These are phyloP conservation scores for Propithecus deckenii DNA, from an alignment of 2,797 vertebrate genomes.

Conservation along the genomic window DNA sequence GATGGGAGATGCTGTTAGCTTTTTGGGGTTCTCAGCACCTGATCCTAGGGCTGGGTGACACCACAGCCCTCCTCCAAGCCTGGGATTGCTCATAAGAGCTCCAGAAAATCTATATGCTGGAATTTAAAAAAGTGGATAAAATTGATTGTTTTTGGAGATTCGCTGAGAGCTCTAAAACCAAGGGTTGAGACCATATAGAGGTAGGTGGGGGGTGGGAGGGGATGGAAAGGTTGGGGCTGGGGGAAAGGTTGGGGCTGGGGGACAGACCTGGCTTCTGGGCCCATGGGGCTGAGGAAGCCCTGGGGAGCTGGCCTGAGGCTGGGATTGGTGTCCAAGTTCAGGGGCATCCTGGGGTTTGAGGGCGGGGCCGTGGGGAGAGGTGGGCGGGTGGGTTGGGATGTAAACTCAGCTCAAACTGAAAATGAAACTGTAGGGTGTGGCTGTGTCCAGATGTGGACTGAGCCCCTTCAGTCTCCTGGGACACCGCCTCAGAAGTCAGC, in stretches of 20 bases:
- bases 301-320: neutral
- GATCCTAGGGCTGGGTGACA: neutral
- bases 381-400: neutral
- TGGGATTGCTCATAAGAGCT: neutral
- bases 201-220: fast-evolving
- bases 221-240: neutral
- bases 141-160: slow-evolving; percentile 10
- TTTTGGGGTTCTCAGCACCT: neutral
- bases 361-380: neutral
- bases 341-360: neutral
- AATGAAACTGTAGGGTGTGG: slow-evolving; percentile 53
- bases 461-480: slow-evolving; percentile 3
- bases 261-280: neutral
- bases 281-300: neutral
- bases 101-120: neutral
- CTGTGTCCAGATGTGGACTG: neutral
- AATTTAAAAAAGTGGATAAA: slow-evolving; percentile 7
- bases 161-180: neutral
- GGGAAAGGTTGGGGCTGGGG: neutral
- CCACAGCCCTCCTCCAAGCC: neutral
- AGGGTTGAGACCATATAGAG: neutral
- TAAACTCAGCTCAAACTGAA: slow-evolving; percentile 29
- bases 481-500: neutral
- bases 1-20: neutral
- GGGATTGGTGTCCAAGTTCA: neutral